A percentile compares a stretch with the other conserved stretches of the same genome.
phyloP scores from a whole-genome alignment of 2,113 vertebrate species.

The Crotalus viridis region DNA sequence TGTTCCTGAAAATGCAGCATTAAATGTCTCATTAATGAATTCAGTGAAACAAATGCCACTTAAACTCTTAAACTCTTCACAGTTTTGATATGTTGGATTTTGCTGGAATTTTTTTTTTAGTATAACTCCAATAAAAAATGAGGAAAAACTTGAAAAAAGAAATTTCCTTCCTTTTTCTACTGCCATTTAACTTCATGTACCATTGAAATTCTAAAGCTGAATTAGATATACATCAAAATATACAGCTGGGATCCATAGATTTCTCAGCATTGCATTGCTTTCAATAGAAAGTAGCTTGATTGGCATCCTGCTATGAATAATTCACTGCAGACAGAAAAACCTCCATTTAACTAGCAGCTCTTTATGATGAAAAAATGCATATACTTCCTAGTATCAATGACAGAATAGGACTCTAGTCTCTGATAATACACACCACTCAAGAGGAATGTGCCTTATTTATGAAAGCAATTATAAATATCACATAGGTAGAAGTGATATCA shows the following conservation, averaged over 20 bases:
- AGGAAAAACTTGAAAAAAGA: neutral
- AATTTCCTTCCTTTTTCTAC: neutral
- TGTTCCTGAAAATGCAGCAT: slow-evolving; percentile 18
- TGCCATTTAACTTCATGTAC: neutral
- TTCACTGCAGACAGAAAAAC: neutral
- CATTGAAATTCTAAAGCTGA: neutral
- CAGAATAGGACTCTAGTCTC: neutral
- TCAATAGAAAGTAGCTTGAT: neutral
- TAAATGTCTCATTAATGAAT: slow-evolving; percentile 16
- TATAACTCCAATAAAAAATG: neutral
- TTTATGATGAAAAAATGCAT: neutral
- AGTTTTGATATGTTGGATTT: neutral
- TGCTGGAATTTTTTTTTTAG: neutral
- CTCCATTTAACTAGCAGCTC: neutral
- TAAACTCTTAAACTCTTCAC: neutral
- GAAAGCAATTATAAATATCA: neutral
- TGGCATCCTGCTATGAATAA: neutral
- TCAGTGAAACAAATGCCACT: neutral
- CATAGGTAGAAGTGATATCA: neutral
- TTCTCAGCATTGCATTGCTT: neutral
- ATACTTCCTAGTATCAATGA: neutral
- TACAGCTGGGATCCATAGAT: neutral
- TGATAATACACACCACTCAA: neutral
- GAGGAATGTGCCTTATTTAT: neutral
- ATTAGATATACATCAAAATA: neutral